phyloP scores from a whole-genome alignment of 2,113 vertebrate species.

The Muntiacus reevesi region DNA sequence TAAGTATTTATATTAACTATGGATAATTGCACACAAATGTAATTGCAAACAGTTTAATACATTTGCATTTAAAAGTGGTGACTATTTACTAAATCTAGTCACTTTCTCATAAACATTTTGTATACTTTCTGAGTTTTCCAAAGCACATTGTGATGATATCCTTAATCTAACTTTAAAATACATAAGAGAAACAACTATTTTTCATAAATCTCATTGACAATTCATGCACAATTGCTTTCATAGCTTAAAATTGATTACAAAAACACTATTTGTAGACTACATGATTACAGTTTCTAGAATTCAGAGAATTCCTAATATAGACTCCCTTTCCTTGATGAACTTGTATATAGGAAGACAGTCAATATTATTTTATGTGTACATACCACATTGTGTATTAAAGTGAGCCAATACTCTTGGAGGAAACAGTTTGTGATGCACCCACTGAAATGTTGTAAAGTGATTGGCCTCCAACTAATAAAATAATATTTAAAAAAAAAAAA shows the following conservation, averaged over 20 bases:
- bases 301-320: neutral
- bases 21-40: neutral
- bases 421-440: neutral
- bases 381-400: neutral
- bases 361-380: neutral
- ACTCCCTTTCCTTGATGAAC: neutral
- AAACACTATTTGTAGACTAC: neutral
- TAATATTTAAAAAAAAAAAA: no score
- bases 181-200: neutral
- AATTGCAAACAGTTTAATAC: neutral
- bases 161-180: neutral
- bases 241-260: neutral
- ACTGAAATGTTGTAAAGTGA: no score
- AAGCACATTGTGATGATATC: neutral
- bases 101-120: neutral
- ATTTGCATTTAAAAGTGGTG: neutral
- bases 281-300: neutral
- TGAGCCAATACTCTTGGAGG: neutral
- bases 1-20: neutral
- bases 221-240: neutral
- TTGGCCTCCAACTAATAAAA: no score
- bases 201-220: neutral
- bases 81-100: neutral
- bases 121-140: neutral
- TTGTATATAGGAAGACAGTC: neutral